Conservation (phyloP, 2,113 vertebrate species). For the Aegotheles bennettii region DNA sequence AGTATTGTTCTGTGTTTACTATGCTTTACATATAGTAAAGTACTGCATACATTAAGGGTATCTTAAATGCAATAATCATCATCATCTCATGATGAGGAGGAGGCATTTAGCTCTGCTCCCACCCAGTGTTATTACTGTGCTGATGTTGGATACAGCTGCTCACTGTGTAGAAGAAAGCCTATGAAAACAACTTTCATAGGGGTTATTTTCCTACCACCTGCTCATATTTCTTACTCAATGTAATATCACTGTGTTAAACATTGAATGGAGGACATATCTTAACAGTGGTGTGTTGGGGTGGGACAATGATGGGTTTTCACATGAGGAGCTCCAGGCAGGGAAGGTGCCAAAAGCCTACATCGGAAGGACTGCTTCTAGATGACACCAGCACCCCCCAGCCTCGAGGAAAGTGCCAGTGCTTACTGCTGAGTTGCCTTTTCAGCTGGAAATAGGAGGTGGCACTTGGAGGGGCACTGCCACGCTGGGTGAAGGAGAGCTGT, state of each 20-base stretch:
- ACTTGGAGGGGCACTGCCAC: neutral
- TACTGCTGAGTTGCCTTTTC: neutral
- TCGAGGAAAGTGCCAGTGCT: neutral
- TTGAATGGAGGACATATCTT: neutral
- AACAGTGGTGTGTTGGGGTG: neutral
- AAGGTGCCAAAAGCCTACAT: neutral
- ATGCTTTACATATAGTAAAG: neutral
- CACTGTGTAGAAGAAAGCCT: neutral
- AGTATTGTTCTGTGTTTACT: neutral
- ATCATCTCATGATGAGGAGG: neutral
- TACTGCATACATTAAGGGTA: neutral
- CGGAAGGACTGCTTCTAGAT: neutral
- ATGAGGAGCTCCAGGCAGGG: neutral
- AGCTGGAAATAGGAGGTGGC: neutral
- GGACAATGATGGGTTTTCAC: neutral
- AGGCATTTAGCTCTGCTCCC: neutral
- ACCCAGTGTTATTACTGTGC: neutral
- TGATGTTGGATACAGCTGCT: neutral
- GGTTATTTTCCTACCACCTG: neutral
- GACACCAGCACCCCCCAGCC: too few species aligned
- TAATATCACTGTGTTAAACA: neutral
- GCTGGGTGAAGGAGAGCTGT: accelerated
- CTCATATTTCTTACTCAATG: neutral
- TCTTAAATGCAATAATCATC: neutral
- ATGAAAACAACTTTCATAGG: neutral